Base-by-base conservation (phyloP, 2,113 vertebrate species). In the Etia nguti region DNA sequence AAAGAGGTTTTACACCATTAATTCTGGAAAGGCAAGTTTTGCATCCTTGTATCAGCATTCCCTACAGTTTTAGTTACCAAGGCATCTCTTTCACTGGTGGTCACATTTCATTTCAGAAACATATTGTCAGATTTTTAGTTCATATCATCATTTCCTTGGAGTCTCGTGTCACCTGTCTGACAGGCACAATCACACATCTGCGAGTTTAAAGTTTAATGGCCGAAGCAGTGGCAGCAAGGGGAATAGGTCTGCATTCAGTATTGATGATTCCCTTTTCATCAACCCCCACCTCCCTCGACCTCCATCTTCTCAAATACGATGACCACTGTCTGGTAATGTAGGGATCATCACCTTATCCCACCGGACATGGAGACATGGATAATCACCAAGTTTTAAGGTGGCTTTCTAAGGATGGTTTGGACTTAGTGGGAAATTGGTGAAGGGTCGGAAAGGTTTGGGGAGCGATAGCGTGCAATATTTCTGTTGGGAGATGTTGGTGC, bases 171-270 rank as follows among this genome's bases (percentile, higher is more conserved):
- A 90, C 84, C 90, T 92, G 86, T 92, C 91, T 93, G 94, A 94
- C 95, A 92, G 91, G 89, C 81, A 93, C 93, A 94, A 94, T 93
- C 85, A 86, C 92, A 91, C 82, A 93, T 95, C 90, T 93, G 93
- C 81, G 85, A 92, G 92, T 95, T 96, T 95, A 95, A 96, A 95
- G 80, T 95, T 96, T 95, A 95, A 96, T 95, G 92, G 81, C 24
- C 1, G 50, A 91, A 89, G 90, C 92, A 73, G 79, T 84, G 89
- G 86, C 85, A 88, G 88, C 81, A 81, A 81, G 82, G 90, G 90
- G 89, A 93, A 95, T 91, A 88, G 84, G 87, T 88, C 89, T 82
- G 81, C 90, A 94, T 95, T 80, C 93, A 96, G 81, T 95, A 96
- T 95, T 96, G 93, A 96, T 94, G 91, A 89, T 80, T 94, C 75